These are phyloP conservation scores for Ambastaia sidthimunki DNA, from an alignment of 2,797 vertebrate species.

Conservation along the genomic window DNA sequence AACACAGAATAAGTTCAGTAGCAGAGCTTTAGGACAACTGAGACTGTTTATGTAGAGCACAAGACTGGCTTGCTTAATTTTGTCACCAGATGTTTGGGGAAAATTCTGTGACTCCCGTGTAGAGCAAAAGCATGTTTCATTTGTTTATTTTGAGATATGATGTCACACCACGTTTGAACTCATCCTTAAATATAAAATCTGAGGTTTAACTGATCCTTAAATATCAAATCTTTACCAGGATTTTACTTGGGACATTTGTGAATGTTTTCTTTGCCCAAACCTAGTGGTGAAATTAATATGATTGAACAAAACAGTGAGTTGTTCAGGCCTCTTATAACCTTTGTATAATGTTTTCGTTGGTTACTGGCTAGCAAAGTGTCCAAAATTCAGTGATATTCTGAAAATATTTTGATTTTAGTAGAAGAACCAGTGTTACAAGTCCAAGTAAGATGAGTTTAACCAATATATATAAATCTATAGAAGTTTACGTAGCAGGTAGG, in stretches of 20 bases:
- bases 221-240: not conserved
- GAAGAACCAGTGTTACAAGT: not conserved
- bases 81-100: slow-evolving; percentile 4
- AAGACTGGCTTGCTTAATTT: not conserved
- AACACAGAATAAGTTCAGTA: not conserved
- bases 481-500: not conserved
- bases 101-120: slow-evolving; percentile 5
- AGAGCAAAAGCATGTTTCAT: not conserved
- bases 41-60: not conserved
- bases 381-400: not conserved
- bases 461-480: not conserved
- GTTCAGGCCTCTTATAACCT: not conserved
- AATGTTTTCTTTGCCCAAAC: not conserved
- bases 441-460: not conserved
- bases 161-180: not conserved
- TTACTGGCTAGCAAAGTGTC: not conserved
- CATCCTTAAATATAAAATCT: not conserved
- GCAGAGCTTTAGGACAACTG: not conserved
- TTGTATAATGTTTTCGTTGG: not conserved
- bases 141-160: not conserved
- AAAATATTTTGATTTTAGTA: not conserved
- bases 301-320: not conserved
- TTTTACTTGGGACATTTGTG: not conserved
- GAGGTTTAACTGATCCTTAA: not conserved
- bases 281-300: not conserved